A percentile compares a stretch with the other conserved stretches of the same genome.
Evolutionary conservation across 2,797 vertebrate species (phyloP).

Genomic region (Xenops minutus): DNA sequence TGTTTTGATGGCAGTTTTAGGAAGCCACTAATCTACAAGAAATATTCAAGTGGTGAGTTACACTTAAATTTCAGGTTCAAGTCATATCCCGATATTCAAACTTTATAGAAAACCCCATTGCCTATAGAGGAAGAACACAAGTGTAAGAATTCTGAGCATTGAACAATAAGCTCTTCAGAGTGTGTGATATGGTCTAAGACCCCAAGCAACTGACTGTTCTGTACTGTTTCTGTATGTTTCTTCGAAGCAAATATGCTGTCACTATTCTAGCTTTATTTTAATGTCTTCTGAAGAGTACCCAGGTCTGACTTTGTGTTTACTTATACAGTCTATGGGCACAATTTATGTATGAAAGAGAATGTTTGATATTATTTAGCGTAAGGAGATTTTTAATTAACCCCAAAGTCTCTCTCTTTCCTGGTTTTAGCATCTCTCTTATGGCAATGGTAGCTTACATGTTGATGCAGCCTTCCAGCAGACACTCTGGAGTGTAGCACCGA

Average conservation of each 20-base stretch:
- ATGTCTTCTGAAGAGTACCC: not conserved
- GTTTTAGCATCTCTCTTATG: constrained; percentile 90
- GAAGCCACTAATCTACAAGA: not conserved
- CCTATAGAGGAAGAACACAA: not conserved
- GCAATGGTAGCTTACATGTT: constrained; percentile 87
- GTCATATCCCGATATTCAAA: not conserved
- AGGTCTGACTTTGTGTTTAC: not conserved
- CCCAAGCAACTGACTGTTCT: not conserved
- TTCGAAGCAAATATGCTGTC: not conserved
- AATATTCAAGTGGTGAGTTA: not conserved
- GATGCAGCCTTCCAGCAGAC: constrained; percentile 97
- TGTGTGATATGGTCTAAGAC: not conserved
- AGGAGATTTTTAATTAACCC: not conserved
- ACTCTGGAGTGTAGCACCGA: constrained; percentile 93
- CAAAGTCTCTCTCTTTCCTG: not conserved
- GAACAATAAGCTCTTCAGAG: not conserved
- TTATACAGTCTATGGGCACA: not conserved
- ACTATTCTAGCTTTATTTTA: not conserved
- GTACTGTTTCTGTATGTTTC: not conserved
- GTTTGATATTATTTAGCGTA: not conserved
- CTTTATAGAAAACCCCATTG: not conserved
- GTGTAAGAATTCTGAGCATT: not conserved
- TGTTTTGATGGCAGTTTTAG: not conserved
- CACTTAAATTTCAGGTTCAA: not conserved
- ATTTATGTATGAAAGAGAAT: not conserved